These are phyloP conservation scores for Pterostichus niger DNA, from an alignment of 2,888 invertebrate genomes.

Conservation along the genomic window DNA sequence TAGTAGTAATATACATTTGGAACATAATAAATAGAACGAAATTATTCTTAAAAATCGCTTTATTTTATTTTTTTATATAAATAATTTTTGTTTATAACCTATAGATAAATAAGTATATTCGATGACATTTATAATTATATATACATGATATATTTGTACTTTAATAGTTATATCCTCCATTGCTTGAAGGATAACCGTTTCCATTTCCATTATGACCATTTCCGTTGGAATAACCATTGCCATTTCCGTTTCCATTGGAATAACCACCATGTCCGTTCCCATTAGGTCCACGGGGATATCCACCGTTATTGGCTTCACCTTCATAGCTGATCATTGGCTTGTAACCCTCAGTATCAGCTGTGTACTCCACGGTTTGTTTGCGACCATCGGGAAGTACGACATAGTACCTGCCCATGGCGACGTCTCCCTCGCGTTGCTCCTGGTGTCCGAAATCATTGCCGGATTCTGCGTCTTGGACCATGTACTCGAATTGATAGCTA, in stretches of 20 bases:
- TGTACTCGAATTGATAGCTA: slow-evolving; percentile 84
- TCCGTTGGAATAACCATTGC: slow-evolving; percentile 62
- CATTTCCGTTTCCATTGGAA: slow-evolving; percentile 58
- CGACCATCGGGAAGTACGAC: slow-evolving; percentile 85
- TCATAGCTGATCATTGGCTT: slow-evolving; percentile 83
- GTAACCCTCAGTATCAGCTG: slow-evolving; percentile 83
- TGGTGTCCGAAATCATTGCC: slow-evolving; percentile 86
- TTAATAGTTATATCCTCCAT: slow-evolving; percentile 56
- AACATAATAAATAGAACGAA: neutral
- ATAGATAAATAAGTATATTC: neutral
- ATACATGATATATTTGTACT: neutral
- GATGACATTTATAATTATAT: neutral
- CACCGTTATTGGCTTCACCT: slow-evolving; percentile 14
- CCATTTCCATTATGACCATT: slow-evolving; percentile 68
- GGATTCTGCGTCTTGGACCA: slow-evolving; percentile 82
- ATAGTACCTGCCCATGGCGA: slow-evolving; percentile 84
- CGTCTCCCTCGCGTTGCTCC: slow-evolving; percentile 83
- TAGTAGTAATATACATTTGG: neutral
- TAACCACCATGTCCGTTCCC: slow-evolving; percentile 29
- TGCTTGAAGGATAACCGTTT: slow-evolving; percentile 36
- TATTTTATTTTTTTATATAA: slow-evolving; percentile 13
- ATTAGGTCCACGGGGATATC: slow-evolving; percentile 13
- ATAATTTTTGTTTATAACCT: neutral
- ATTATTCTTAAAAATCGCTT: neutral
- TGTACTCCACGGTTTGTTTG: slow-evolving; percentile 83